Evolutionary conservation across 2,797 vertebrate species (phyloP), one percentile per base, ranked within the genome.

Genomic region (Falco biarmicus): DNA sequence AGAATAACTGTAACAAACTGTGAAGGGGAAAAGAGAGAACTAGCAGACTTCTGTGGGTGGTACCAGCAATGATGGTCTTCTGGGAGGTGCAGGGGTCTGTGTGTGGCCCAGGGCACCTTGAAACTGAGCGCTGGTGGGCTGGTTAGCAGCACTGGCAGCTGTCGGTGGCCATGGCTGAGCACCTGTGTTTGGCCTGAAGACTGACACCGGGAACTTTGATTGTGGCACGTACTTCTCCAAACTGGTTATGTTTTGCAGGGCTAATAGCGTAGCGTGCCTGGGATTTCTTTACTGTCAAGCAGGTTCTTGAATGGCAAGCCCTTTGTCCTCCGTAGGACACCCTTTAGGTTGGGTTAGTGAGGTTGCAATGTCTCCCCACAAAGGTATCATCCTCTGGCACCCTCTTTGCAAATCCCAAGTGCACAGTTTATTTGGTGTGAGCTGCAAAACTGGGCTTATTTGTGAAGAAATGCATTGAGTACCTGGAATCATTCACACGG

Each of bases 391-490:
- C 10, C 43, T 37, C 41, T 10, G 22, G 13, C 32, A 53, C 5
- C 16, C 1, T 3, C 41, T 79, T 54, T 48, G 54, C 24, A 15
- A 50, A 71, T 80, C 64, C 43, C 15, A 3, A 2, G 8, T 53
- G 19, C 1, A 0, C 11, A 4, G 7, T 50, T 69, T 82, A 17
- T 41, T 76, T 1, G 0, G 11, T 0, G 3, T 26, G 60, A 90
- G 47, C 75, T 69, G 37, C 13, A 81, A 56, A 75, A 77, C 34
- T 26, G 26, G 19, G 4, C 15, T 87, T 34, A 34, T 16, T 84
- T 10, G 3, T 61, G 48, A 80, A 76, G 21, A 56, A 71, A 31
- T 10, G 4, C 22, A 1, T 22, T 28, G 79, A 41, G 15, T 61
- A 70, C 7, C 7, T 20, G 59, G 43, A 75, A 41, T n/a, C 11